Base-by-base conservation (phyloP, 2,113 vertebrate species). In the Callocephalon fimbriatum region DNA sequence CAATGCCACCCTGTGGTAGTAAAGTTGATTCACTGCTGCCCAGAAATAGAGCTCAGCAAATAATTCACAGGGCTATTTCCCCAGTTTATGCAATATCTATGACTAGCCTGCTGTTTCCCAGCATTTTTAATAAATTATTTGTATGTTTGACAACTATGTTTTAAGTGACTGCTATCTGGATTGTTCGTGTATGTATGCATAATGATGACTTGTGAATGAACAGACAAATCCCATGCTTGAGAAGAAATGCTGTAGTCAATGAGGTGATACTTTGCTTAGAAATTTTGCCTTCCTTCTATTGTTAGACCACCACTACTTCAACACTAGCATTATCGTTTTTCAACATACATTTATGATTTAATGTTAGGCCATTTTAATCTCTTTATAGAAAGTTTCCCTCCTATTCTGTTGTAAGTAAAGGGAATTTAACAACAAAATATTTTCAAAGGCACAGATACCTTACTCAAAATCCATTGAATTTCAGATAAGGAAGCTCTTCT, bases 1-100 rank as follows among this genome's bases (percentile, higher is more conserved):
- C 53, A 73, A 40, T 66, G 85, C 32, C 92, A 93, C 62, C 56
- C 51, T 71, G 37, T 72, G 50, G 56, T 35, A 82, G 65, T 67
- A 38, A 72, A 53, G 32, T 11, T 75, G 78, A 95, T 95, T 90
- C 71, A 86, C 74, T 27, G 8, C 12, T 88, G 31, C 27, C 37
- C 44, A 62, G 78, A 76, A 88, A 76, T 10, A 72, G 11, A 50
- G 11, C 11, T 77, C 44, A 22, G 37, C 25, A 84, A 84, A 81
- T 61, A 81, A 89, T 59, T 89, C 50, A n/a, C 1, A 3, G 37
- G 21, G 19, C 8, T 90, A 75, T 35, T 53, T 23, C 48, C 26
- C 53, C 50, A 66, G 29, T 5, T 83, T 87, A 51, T 72, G 62
- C 31, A 86, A 27, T 32, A 62, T 27, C 58, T 66, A 31, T 77